Conservation (phyloP, 2,888 invertebrate genomes). For the Didymodactylos carnosus region DNA sequence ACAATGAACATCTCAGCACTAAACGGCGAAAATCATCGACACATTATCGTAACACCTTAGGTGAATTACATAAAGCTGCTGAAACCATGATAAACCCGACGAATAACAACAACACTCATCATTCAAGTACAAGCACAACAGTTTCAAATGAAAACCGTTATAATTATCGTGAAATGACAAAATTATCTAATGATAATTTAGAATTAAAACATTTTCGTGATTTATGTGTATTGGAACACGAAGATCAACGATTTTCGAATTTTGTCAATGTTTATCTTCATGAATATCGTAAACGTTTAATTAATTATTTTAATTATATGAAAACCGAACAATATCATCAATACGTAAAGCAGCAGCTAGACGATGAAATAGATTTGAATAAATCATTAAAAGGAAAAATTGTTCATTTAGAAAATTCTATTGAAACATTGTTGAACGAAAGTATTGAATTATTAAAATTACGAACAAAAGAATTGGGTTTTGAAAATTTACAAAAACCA, state of each 20-base stretch:
- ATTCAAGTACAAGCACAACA: too few relatives aligned
- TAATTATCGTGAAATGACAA: not conserved
- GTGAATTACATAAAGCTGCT: not conserved
- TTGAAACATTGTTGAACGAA: not conserved
- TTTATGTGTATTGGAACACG: not conserved
- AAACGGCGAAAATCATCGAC: not conserved
- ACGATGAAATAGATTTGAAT: not conserved
- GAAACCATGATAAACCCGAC: too few relatives aligned
- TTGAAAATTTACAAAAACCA: slow-evolving; percentile 4
- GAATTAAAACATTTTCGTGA: not conserved
- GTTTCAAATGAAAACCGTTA: too few relatives aligned
- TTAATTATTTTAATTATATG: not conserved
- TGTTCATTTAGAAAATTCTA: not conserved
- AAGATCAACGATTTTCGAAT: not conserved
- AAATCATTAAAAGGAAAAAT: not conserved
- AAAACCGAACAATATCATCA: not conserved
- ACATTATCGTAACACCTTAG: not conserved
- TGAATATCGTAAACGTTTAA: not conserved
- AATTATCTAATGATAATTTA: not conserved
- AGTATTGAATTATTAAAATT: slow-evolving; percentile 8
- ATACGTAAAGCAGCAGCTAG: not conserved
- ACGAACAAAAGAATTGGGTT: slow-evolving; percentile 6
- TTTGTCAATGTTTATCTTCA: not conserved
- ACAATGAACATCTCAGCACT: not conserved
- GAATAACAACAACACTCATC: too few relatives aligned